These are phyloP conservation scores for Elachura formosa DNA, from an alignment of 2,113 vertebrate genomes.

Conservation along the genomic window DNA sequence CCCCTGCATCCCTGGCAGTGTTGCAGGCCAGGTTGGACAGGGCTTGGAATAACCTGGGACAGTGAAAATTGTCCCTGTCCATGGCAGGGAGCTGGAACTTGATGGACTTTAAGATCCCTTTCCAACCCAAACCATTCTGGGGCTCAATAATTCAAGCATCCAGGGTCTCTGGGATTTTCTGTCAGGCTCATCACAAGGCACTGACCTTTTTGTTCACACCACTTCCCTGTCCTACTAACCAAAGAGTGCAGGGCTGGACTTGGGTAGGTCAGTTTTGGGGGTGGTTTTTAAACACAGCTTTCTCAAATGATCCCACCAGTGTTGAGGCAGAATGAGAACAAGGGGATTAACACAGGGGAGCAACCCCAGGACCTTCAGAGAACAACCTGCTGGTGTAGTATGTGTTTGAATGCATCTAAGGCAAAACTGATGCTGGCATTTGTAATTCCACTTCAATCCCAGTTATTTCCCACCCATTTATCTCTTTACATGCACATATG, in stretches of 20 bases:
- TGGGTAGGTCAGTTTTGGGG: background rate
- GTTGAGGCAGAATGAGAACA: background rate
- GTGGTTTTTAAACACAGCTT: background rate
- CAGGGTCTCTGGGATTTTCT: background rate
- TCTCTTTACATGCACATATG: background rate
- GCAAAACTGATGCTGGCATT: background rate
- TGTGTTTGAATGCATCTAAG: background rate
- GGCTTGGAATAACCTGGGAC: background rate
- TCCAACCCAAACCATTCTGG: background rate
- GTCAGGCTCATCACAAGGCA: background rate
- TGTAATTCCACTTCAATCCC: background rate
- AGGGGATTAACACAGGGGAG: background rate
- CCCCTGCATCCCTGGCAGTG: background rate
- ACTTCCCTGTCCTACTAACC: background rate
- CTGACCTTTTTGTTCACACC: background rate
- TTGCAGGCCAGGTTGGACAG: accelerated
- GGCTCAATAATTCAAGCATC: background rate
- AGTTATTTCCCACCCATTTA: background rate
- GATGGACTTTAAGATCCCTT: background rate
- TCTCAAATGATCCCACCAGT: background rate
- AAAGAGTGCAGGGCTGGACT: background rate
- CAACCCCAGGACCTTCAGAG: background rate
- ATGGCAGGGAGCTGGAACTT: accelerated
- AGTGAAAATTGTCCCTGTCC: background rate
- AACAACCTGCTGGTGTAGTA: background rate